Base-by-base conservation (phyloP, 2,113 vertebrate species). In the Bostrychus sinensis region DNA sequence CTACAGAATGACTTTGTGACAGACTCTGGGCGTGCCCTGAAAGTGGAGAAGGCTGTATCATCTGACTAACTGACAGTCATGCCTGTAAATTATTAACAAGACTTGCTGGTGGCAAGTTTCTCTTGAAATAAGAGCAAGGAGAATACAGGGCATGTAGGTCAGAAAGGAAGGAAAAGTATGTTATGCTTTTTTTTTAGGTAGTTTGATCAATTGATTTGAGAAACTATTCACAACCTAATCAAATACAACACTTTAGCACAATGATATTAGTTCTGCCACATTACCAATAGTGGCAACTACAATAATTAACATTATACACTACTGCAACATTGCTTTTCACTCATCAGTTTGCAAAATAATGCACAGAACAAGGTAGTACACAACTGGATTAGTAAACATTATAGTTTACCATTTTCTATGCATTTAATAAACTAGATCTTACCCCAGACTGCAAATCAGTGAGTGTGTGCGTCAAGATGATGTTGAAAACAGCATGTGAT, bases 401-500 rank as follows among this genome's bases (percentile, higher is more conserved):
- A 4, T 7, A 26, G 19, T 16, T 12, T 28, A 16, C 22, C 2
- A 2, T 17, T 32, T 6, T 11, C 11, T 67, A 20, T 53, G 45
- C 75, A 13, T 45, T 11, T 8, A 14, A 14, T 20, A n/a, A 6
- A 25, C 22, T 9, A 13, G 5, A 14, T 39, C 94, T 93, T 84
- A 98, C 97, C 95, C 94, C 96, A 55, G 97, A 98, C 4, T 94
- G 85, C 26, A 94, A 82, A 48, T 99, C 97, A 9, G 86, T 94
- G 7, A 99, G 91, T 0, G 95, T 98, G 82, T 99, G 97, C 0
- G 96, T 99, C 76, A 99, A 95, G 88, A 94, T 98, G 76, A 99
- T 98, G 84, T 97, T 99, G 93, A 99, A 99, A 76, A 99, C 97
- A 0, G 93, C 97, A 0, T 99, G 97, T 4, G 97, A 99, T 38